Evolutionary conservation across 2,113 vertebrate genomes (phyloP), one percentile per base, ranked within the genome.

Genomic region (Beaufortia kweichowensis): DNA sequence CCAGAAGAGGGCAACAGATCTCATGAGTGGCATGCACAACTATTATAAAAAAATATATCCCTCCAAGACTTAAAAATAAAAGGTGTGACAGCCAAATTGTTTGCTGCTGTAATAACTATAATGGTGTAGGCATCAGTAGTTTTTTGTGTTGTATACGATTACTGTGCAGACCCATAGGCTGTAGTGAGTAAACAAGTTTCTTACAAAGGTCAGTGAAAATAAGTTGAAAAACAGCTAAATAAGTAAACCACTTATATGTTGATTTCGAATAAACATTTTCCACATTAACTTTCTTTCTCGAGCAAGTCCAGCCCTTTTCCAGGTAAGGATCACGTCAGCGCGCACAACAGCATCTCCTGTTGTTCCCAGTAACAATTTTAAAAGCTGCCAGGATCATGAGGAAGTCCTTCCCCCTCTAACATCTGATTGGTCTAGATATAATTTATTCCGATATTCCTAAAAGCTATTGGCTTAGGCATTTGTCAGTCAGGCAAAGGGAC

Each of bases 351-450:
- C 46, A 35, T 63, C 75, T 60, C 81, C 79, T 74, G 82, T 79
- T 83, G 75, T 75, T 85, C 78, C 80, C 83, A 84, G 60, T 11
- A 14, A 75, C 81, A 84, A 61, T 21, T 72, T 60, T 85, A 75
- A 78, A 75, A 77, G 65, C 48, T 48, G 60, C 82, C 76, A 76
- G 66, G 66, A 53, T 59, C 28, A 53, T 53, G 0, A 85, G 92
- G 91, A 93, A 92, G 90, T 93, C 85, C 92, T 85, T 75, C 90
- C 91, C 28, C 1, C 0, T 1, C 0, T 8, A 7, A 9, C 4
- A 17, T 4, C 55, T 75, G 3, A 92, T 92, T 91, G 91, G 90
- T 11, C 50, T 0, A 55, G 21, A 29, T 2, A 0, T 5, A 10
- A 69, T 50, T 1, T 31, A 6, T 3, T 17, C 11, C 15, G 8